These are phyloP conservation scores for Abrostola tripartita DNA, from an alignment of 2,888 invertebrate species.

Conservation along the genomic window DNA sequence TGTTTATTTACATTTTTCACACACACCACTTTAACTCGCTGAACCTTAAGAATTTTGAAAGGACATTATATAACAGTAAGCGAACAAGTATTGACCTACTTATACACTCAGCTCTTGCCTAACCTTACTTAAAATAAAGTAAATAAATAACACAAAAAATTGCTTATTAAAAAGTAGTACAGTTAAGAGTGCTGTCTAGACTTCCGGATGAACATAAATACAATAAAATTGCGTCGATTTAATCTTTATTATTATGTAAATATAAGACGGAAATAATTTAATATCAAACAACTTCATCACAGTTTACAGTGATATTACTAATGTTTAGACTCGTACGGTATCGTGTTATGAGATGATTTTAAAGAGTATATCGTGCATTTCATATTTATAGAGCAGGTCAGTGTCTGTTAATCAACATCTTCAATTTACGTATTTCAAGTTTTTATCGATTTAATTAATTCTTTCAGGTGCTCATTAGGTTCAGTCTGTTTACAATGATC, in stretches of 20 bases:
- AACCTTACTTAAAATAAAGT: too few relatives aligned
- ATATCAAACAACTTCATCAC: conserved; percentile 6
- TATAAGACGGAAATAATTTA: conserved; percentile 33
- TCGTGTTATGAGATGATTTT: too few relatives aligned
- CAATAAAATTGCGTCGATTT: conserved; percentile 21
- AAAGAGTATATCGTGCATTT: too few relatives aligned
- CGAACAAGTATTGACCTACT: background rate
- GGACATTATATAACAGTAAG: background rate
- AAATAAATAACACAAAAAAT: background rate
- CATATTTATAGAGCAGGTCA: too few relatives aligned
- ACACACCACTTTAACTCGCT: background rate
- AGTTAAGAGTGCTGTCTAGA: conserved; percentile 4
- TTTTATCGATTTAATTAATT: background rate
- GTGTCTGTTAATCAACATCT: too few relatives aligned
- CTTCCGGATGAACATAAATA: conserved; percentile 23
- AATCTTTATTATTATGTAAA: conserved; percentile 45
- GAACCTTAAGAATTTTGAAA: background rate
- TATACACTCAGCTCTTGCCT: background rate
- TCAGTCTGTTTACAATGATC: background rate
- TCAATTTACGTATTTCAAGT: background rate
- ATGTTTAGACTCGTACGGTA: background rate
- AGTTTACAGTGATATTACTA: conserved; percentile 12
- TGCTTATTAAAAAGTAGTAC: background rate
- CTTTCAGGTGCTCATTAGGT: background rate
- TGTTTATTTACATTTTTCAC: background rate